phyloP scores from a whole-genome alignment of 1,140 invertebrate species.

The Pinna nobilis region DNA sequence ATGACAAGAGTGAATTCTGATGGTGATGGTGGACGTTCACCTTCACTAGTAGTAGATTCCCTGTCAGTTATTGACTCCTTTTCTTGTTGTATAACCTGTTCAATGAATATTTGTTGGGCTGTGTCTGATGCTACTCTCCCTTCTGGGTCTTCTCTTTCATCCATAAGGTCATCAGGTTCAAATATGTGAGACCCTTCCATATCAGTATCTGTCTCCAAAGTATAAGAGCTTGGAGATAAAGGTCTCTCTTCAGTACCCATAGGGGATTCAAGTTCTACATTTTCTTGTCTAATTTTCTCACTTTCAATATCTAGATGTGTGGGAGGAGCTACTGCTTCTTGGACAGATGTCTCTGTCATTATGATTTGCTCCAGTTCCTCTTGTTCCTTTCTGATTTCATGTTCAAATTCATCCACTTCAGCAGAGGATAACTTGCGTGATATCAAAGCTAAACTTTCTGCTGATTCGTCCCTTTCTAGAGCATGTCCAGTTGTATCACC shows the following conservation, averaged over 20 bases:
- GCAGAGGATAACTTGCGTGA: conserved; percentile 22
- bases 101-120: conserved; percentile 51
- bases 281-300: background rate
- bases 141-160: conserved; percentile 32
- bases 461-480: conserved; percentile 9
- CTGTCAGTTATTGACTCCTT: background rate
- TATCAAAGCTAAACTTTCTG: conserved; percentile 13
- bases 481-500: too few relatives aligned
- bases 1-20: conserved; percentile 70
- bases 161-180: conserved; percentile 33
- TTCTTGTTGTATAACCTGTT: conserved; percentile 21
- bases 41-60: conserved; percentile 26
- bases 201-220: conserved; percentile 57
- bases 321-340: background rate
- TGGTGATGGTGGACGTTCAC: conserved; percentile 69
- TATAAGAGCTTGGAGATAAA: conserved; percentile 65
- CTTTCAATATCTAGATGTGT: conserved; percentile 5
- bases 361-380: conserved; percentile 27
- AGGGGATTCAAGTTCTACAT: conserved; percentile 37
- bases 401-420: conserved; percentile 42
- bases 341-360: background rate
- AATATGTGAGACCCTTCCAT: conserved; percentile 41
- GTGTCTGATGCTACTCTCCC: conserved; percentile 59
- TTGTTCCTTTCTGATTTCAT: conserved; percentile 41
- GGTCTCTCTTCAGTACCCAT: conserved; percentile 51